Percentiles rank a stretch among this genome's conserved stretches.
These are phyloP conservation scores for Aplidium turbinatum DNA, from an alignment of 23 tunicate species.

Conservation along the genomic window DNA sequence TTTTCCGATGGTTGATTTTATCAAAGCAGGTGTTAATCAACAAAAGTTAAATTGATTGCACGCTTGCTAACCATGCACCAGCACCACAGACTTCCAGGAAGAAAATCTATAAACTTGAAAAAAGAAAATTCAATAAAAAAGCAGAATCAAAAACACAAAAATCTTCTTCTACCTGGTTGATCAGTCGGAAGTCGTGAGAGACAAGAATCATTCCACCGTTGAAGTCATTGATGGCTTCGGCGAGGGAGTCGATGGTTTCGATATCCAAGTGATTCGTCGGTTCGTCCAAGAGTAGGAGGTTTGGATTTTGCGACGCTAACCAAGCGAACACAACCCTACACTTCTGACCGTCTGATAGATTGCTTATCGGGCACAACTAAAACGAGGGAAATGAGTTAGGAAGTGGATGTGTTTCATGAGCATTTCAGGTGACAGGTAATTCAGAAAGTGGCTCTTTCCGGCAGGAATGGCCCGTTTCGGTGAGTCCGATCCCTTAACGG, in stretches of 20 bases:
- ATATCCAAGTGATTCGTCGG: constrained; percentile 95
- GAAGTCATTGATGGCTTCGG: constrained; percentile 84
- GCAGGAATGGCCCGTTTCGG: too few species aligned
- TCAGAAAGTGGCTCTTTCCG: too few species aligned
- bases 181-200: constrained; percentile 92
- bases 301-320: constrained; percentile 77
- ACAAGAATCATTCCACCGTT: constrained; percentile 90
- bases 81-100: neutral
- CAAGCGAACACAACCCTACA: constrained; percentile 93
- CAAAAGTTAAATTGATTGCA: too few species aligned
- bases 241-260: constrained; percentile 94
- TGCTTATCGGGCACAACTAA: constrained; percentile 69
- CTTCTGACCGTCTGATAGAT: constrained; percentile 78
- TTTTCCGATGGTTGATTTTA: too few species aligned
- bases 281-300: constrained; percentile 89
- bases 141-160: neutral
- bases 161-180: constrained; percentile 86
- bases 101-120: too few species aligned
- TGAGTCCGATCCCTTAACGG: too few species aligned
- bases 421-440: neutral
- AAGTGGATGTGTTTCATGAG: neutral
- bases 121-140: neutral
- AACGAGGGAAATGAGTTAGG: neutral
- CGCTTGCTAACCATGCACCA: neutral
- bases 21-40: too few species aligned